A percentile compares a stretch with the other conserved stretches of the same genome.
These are phyloP conservation scores for Pheosia tremula DNA, from an alignment of 2,888 invertebrate genomes.

Conservation along the genomic window DNA sequence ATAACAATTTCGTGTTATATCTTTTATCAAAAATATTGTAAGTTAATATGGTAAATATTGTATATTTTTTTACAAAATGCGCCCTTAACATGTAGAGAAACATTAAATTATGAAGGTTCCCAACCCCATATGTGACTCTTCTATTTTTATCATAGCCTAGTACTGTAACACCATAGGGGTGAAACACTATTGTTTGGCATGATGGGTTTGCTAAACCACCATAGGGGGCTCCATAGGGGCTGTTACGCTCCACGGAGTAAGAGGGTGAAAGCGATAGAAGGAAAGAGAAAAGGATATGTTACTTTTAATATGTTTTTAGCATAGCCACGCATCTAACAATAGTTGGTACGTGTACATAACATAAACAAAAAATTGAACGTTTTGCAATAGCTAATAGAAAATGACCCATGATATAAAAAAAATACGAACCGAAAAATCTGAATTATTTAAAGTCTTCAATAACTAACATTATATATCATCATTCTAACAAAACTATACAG, in stretches of 20 bases:
- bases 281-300: conserved; percentile 25
- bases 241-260: conserved; percentile 11
- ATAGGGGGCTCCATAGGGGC: conserved; percentile 18
- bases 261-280: conserved; percentile 23
- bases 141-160: conserved; percentile 67
- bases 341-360: background rate
- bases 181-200: conserved; percentile 48
- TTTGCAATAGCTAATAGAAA: too few relatives aligned
- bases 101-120: background rate
- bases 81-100: too few relatives aligned
- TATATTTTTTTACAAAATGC: too few relatives aligned
- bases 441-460: too few relatives aligned
- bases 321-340: background rate
- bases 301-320: conserved; percentile 1
- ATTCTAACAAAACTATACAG: background rate
- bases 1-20: too few relatives aligned
- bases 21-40: too few relatives aligned
- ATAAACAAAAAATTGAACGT: background rate
- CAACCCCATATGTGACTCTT: conserved; percentile 46
- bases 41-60: too few relatives aligned
- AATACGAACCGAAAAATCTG: too few relatives aligned
- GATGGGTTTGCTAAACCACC: background rate
- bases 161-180: conserved; percentile 68
- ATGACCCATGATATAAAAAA: too few relatives aligned
- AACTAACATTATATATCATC: too few relatives aligned